A percentile compares a stretch with the other conserved stretches of the same genome.
phyloP scores from a whole-genome alignment of 2,113 vertebrate genomes.

The Antigone vipio region DNA sequence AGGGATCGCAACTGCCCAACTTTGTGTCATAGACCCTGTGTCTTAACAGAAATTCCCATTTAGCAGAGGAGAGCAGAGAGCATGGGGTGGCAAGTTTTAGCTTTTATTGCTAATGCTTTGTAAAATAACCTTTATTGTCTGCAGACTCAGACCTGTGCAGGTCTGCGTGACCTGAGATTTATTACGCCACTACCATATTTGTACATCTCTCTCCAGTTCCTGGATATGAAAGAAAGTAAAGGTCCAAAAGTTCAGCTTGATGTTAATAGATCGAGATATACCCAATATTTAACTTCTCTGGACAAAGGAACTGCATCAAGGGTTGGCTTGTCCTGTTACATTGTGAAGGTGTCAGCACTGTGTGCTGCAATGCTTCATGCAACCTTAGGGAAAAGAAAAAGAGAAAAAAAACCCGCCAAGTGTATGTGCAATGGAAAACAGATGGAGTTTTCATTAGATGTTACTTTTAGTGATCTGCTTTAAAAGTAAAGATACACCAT shows the following conservation, averaged over 20 bases:
- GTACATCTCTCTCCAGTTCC: neutral
- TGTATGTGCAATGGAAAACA: slow-evolving; percentile 28
- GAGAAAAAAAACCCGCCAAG: neutral
- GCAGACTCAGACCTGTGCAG: neutral
- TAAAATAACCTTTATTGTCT: neutral
- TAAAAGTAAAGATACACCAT: slow-evolving; percentile 31
- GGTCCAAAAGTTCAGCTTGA: neutral
- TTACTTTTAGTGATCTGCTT: slow-evolving; percentile 41
- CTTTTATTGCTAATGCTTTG: neutral
- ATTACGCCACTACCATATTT: neutral
- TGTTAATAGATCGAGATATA: neutral
- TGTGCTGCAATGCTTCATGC: slow-evolving; percentile 9
- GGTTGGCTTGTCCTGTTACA: neutral
- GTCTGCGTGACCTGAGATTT: neutral
- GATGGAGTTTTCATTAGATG: slow-evolving; percentile 54
- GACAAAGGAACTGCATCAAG: neutral
- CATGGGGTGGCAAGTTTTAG: neutral
- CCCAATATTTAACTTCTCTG: neutral
- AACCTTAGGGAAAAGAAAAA: neutral
- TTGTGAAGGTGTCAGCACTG: slow-evolving; percentile 19
- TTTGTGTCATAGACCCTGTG: neutral
- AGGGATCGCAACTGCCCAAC: neutral
- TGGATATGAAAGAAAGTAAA: slow-evolving; percentile 4
- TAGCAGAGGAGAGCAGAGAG: neutral
- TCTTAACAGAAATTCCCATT: neutral